A percentile compares a stretch with the other conserved stretches of the same genome.
Conservation (phyloP, 2,888 invertebrate species). For the Heliothis peltigera region DNA sequence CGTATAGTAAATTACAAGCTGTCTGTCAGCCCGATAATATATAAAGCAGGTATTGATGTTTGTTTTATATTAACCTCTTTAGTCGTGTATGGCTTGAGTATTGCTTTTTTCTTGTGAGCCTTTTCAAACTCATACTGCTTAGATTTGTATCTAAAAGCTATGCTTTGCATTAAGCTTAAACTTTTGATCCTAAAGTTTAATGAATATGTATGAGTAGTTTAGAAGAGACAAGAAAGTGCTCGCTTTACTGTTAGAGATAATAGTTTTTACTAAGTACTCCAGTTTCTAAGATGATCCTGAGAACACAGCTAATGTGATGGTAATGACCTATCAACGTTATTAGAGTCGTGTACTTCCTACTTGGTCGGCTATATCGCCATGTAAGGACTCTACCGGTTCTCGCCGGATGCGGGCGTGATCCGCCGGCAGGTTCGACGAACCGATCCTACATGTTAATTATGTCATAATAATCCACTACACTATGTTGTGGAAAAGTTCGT, state of each 20-base stretch:
- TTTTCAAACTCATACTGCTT: no score
- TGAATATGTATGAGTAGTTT: no score
- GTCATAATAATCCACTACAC: slow-evolving; percentile 34
- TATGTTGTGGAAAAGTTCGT: slow-evolving; percentile 14
- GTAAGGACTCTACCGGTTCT: slow-evolving; percentile 57
- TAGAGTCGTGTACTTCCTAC: slow-evolving; percentile 43
- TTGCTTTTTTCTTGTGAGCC: no score
- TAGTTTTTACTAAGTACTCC: neutral
- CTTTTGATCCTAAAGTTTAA: no score
- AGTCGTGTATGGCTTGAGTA: slow-evolving; percentile 5
- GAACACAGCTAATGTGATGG: slow-evolving; percentile 8
- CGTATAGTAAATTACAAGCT: slow-evolving; percentile 38
- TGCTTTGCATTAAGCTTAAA: no score
- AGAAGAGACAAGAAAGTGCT: neutral
- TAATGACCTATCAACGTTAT: slow-evolving; percentile 35
- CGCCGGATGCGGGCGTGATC: slow-evolving; percentile 59
- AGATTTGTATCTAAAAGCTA: no score
- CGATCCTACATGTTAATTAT: slow-evolving; percentile 49
- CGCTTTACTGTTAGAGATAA: neutral
- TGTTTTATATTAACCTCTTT: slow-evolving; percentile 37
- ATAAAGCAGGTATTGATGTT: slow-evolving; percentile 29
- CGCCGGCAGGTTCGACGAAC: slow-evolving; percentile 52
- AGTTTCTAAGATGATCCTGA: neutral
- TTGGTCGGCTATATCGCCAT: slow-evolving; percentile 40
- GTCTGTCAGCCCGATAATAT: slow-evolving; percentile 29